Conservation (phyloP, 1,140 invertebrate species). For the Drosophila littoralis region DNA sequence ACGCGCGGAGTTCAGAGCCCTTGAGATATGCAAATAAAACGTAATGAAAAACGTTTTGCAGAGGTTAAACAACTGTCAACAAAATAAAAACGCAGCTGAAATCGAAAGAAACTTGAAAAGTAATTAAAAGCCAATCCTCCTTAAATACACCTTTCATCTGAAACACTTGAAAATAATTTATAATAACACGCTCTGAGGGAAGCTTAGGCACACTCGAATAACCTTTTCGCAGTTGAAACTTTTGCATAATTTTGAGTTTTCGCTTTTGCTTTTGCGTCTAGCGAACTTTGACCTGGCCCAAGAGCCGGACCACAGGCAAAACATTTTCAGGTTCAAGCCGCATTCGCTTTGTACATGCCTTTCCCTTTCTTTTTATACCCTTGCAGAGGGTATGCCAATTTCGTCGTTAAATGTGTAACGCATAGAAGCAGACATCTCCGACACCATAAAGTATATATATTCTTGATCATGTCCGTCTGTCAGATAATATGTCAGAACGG, state of each 20-base stretch:
- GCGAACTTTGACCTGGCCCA: conserved; percentile 40
- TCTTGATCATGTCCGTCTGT: no score
- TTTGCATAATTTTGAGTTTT: conserved; percentile 23
- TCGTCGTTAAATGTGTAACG: no score
- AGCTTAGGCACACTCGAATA: neutral
- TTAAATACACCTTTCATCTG: conserved; percentile 2
- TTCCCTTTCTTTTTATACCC: neutral
- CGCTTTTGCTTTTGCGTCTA: conserved; percentile 13
- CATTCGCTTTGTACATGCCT: neutral
- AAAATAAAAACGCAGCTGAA: conserved; percentile 15
- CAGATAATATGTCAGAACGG: no score
- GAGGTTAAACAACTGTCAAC: conserved; percentile 18
- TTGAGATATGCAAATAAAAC: conserved; percentile 28
- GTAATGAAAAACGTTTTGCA: neutral
- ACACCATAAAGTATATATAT: no score
- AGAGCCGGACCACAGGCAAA: neutral
- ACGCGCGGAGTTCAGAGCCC: conserved; percentile 8
- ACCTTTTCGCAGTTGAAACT: conserved; percentile 11
- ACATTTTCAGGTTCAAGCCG: conserved; percentile 25
- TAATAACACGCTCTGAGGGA: neutral
- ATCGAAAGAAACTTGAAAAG: conserved; percentile 21
- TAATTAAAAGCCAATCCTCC: conserved; percentile 11
- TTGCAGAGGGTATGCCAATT: no score
- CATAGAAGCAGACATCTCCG: no score
- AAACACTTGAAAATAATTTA: conserved; percentile 14